Evolutionary conservation across 1,140 invertebrate species (phyloP), one percentile per base, ranked within the genome.

Genomic region (Trialeurodes vaporariorum): DNA sequence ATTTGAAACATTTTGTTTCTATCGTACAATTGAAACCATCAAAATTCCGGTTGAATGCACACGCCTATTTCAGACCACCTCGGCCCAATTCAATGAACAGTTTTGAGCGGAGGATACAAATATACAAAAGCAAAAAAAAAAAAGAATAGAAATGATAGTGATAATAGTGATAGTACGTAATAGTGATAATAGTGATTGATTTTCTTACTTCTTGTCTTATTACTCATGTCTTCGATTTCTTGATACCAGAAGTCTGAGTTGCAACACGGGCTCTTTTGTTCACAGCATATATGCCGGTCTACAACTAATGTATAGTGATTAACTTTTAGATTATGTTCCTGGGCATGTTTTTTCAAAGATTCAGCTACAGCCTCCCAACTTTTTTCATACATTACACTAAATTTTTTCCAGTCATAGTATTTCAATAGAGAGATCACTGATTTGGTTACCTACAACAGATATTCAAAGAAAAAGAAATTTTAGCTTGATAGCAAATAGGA

Each of bases 351-450:
- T 75, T 85, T 81, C 61, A 96, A 79, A 13, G 86, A 88, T 64
- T 85, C 79, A 0, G 90, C 91, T 2, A 95, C 91, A 0, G 86
- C 88, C 68, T 83, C 82, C 86, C 87, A 92, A 0, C 84, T 79
- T 64, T 88, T 85, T 75, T 97, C 93, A 67, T 88, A 89, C n/a
- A 98, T 83, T 61, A 98, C 90, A 22, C 91, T 88, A 79, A 98
- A 97, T 76, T 94, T 94, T 67, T 87, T 86, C 95, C 95, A 98
- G 71, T 90, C 87, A 79, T 93, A 95, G 79, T 96, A 91, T 58
- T 86, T 82, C 66, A 98, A 79, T 61, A 98, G 79, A 0, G 94
- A 87, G 74, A 97, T 87, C 64, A 98, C 87, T 24, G 94, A 96
- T 80, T 95, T 96, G 27, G 93, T 94, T 25, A 96, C 92, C 85